These are phyloP conservation scores for Sebastes paucispinis DNA, from an alignment of 2,797 vertebrate genomes.

Conservation along the genomic window DNA sequence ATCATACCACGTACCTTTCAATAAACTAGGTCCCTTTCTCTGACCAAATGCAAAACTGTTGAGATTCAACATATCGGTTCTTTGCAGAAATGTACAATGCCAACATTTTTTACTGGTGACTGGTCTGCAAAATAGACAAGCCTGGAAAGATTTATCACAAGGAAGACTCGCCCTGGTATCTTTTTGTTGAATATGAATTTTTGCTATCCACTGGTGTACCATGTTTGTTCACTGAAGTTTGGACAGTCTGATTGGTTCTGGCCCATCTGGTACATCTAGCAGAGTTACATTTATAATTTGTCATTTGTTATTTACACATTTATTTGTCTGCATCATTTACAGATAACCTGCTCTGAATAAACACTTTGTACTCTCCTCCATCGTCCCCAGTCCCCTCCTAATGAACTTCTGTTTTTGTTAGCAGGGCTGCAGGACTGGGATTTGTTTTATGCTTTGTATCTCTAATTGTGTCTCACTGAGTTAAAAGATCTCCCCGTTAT, in stretches of 20 bases:
- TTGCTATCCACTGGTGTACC: not conserved
- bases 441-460: not conserved
- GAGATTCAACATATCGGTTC: not conserved
- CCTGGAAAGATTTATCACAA: not conserved
- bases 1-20: not conserved
- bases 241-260: not conserved
- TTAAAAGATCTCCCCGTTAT: not conserved
- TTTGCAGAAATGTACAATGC: not conserved
- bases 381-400: not conserved
- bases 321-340: conserved; percentile 2
- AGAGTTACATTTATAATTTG: not conserved
- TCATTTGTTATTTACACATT: not conserved
- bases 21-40: not conserved
- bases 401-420: not conserved
- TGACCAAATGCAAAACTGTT: not conserved
- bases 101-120: not conserved
- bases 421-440: not conserved
- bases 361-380: not conserved
- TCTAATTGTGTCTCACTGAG: not conserved
- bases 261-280: not conserved
- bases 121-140: not conserved
- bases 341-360: not conserved
- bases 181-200: not conserved
- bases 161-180: not conserved
- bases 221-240: not conserved